Evolutionary conservation across 2,797 vertebrate species (phyloP).

Genomic region (Gambusia yucatana): DNA sequence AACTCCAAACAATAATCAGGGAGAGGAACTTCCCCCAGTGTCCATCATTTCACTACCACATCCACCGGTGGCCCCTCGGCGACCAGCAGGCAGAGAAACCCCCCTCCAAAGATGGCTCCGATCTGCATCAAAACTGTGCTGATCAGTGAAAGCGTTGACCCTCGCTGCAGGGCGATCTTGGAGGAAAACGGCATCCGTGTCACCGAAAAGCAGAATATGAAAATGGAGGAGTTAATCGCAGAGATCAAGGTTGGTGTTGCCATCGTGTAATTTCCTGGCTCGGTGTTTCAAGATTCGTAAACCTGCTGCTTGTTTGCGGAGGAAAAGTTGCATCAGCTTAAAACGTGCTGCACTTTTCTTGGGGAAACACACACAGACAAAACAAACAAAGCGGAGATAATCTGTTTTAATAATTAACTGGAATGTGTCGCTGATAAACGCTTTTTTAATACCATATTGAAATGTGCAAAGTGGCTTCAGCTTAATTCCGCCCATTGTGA

Average conservation of each 20-base stretch:
- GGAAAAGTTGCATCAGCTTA: neutral
- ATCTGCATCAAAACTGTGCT: conserved; percentile 83
- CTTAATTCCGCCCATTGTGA: conserved; percentile 57
- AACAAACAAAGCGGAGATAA: neutral
- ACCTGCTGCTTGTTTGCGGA: neutral
- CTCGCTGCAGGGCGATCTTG: conserved; percentile 87
- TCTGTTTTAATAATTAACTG: neutral
- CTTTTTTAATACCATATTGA: neutral
- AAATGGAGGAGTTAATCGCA: conserved; percentile 85
- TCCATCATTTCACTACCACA: neutral
- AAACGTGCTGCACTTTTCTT: neutral
- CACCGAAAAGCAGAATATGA: conserved; percentile 87
- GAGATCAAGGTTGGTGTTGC: conserved; percentile 85
- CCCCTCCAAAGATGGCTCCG: conserved; percentile 81
- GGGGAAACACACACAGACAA: neutral
- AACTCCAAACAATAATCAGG: conserved; percentile 35
- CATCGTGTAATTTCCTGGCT: neutral
- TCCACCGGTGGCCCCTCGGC: conserved; percentile 1
- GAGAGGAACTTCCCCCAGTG: conserved; percentile 8
- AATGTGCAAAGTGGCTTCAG: neutral
- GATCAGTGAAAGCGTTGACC: conserved; percentile 93
- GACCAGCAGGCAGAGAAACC: neutral
- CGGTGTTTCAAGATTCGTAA: neutral
- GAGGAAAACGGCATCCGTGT: conserved; percentile 89
- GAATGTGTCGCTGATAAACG: neutral